A percentile compares a stretch with the other conserved stretches of the same genome.
Evolutionary conservation across 53 echinoderm and acorn worm genomes (phyloP).

Genomic region (Astropecten irregularis): DNA sequence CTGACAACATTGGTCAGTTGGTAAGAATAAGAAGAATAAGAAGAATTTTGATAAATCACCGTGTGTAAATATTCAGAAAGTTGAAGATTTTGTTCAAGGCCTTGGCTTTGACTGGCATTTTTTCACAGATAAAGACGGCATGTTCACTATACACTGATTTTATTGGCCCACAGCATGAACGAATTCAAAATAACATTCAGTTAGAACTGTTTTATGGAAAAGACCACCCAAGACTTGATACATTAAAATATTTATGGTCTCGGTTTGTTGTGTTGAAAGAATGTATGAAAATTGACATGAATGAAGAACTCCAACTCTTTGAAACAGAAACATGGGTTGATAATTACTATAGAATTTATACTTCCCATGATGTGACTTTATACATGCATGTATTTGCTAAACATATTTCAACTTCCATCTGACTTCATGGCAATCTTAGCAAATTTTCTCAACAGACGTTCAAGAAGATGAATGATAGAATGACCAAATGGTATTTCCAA

Average conservation of each 20-base stretch:
- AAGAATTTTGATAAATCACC: constrained; percentile 29
- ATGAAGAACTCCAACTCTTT: background rate
- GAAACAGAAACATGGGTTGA: constrained; percentile 48
- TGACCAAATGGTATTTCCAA: constrained; percentile 48
- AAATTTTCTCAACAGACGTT: constrained; percentile 64
- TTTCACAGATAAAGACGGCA: constrained; percentile 21
- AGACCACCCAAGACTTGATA: constrained; percentile 5
- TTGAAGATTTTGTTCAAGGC: constrained; percentile 36
- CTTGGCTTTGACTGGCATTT: constrained; percentile 25
- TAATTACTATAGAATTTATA: constrained; percentile 22
- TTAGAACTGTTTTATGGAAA: constrained; percentile 23
- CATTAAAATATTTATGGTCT: constrained; percentile 17
- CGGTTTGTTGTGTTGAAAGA: constrained; percentile 10
- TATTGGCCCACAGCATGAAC: constrained; percentile 17
- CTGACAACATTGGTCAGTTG: constrained; percentile 51
- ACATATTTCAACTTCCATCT: constrained; percentile 33
- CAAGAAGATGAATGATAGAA: constrained; percentile 63
- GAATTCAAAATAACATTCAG: constrained; percentile 5
- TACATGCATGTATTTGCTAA: constrained; percentile 58
- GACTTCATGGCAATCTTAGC: constrained; percentile 49
- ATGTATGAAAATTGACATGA: background rate
- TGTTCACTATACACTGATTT: constrained; percentile 27
- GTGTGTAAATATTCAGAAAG: background rate
- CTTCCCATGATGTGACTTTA: constrained; percentile 44
- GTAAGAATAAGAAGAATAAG: too few species aligned